Percentiles rank a stretch among this genome's conserved stretches.
These are phyloP conservation scores for Leptinotarsa undecemlineata DNA, from an alignment of 1,140 invertebrate genomes.

Conservation along the genomic window DNA sequence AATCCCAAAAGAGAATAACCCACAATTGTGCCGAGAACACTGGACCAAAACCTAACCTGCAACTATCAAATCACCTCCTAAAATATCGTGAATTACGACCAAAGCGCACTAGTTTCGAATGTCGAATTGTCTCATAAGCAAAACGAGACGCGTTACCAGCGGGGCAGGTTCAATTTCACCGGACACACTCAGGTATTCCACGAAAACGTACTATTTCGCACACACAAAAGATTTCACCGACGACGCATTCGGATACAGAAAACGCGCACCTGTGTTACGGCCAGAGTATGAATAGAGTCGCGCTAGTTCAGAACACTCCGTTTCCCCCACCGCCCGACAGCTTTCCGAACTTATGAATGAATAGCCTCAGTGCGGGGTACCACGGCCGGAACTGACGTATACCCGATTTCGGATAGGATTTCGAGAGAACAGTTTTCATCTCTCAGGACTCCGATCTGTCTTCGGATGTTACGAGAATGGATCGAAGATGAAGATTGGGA, in stretches of 20 bases:
- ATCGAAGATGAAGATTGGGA: neutral
- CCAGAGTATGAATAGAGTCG: slow-evolving; percentile 44
- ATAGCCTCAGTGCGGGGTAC: slow-evolving; percentile 46
- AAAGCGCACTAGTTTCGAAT: neutral
- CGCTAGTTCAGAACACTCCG: slow-evolving; percentile 37
- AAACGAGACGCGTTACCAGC: neutral
- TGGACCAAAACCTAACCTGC: neutral
- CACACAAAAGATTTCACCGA: slow-evolving; percentile 8
- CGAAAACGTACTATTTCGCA: slow-evolving; percentile 5
- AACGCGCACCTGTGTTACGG: slow-evolving; percentile 45
- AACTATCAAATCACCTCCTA: neutral
- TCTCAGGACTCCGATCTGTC: neutral
- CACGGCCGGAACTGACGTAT: slow-evolving; percentile 38
- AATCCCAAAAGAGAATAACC: neutral
- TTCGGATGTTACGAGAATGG: neutral
- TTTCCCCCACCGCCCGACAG: slow-evolving; percentile 39
- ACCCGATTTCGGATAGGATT: neutral
- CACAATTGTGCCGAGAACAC: neutral
- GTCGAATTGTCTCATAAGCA: neutral
- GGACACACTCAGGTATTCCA: slow-evolving; percentile 2
- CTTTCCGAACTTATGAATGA: slow-evolving; percentile 50
- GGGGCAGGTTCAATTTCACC: neutral
- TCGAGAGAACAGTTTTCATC: neutral
- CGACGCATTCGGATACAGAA: neutral
- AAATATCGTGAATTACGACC: slow-evolving; percentile 3